phyloP scores from a whole-genome alignment of 2,113 vertebrate species.

The Crypturellus undulatus region DNA sequence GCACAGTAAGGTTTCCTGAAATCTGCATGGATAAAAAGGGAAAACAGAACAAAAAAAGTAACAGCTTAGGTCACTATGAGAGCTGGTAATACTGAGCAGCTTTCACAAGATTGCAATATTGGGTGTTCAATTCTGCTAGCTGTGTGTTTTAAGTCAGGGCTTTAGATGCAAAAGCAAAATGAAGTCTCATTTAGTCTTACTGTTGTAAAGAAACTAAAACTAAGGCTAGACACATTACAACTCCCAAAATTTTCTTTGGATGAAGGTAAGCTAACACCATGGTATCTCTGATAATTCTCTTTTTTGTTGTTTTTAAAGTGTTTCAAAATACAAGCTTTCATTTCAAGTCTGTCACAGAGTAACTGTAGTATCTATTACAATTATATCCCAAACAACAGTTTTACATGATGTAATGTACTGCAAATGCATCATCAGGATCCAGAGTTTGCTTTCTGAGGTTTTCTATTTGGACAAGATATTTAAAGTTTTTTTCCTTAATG shows the following conservation, averaged over 20 bases:
- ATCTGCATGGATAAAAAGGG: slow-evolving; percentile 79
- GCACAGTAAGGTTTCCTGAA: slow-evolving; percentile 89
- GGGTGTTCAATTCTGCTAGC: not conserved
- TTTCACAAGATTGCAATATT: not conserved
- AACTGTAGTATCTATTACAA: fast-evolving
- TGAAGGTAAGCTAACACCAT: not conserved
- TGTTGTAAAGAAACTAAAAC: not conserved
- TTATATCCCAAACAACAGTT: not conserved
- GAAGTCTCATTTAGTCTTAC: not conserved
- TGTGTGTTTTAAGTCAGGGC: not conserved
- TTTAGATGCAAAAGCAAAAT: not conserved
- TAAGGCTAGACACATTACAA: not conserved
- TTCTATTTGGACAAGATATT: not conserved
- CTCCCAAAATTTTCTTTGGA: not conserved
- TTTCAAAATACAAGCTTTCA: not conserved
- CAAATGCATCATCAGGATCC: not conserved
- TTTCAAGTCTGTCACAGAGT: not conserved
- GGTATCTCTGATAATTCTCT: not conserved
- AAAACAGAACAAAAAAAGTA: slow-evolving; percentile 59
- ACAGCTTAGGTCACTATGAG: slow-evolving; percentile 31
- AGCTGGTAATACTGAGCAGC: not conserved
- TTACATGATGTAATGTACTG: not conserved
- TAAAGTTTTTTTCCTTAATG: no score
- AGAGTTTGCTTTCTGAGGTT: not conserved
- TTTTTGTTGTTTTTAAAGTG: not conserved